A percentile compares a stretch with the other conserved stretches of the same genome.
phyloP scores from a whole-genome alignment of 2,888 invertebrate species.

The Nomada flava region DNA sequence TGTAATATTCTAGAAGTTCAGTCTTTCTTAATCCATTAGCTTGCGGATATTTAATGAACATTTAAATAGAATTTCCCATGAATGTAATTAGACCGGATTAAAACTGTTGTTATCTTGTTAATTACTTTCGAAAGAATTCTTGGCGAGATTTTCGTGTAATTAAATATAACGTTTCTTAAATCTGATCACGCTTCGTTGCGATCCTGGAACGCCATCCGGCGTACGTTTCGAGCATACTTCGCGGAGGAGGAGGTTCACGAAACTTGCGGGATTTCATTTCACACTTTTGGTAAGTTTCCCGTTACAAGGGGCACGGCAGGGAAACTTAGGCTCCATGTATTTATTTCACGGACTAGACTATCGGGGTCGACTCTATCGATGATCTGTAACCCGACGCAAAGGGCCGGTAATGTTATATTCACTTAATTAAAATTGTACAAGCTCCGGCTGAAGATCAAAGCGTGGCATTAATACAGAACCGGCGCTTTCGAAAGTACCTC shows the following conservation, averaged over 20 bases:
- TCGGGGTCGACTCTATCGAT: background rate
- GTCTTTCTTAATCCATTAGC: conserved; percentile 12
- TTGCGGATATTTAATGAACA: background rate
- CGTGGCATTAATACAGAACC: background rate
- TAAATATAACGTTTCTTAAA: conserved; percentile 7
- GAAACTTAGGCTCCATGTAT: background rate
- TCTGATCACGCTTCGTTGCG: conserved; percentile 4
- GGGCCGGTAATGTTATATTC: conserved; percentile 6
- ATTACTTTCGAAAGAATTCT: background rate
- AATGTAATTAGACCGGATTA: background rate
- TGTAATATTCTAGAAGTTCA: no score
- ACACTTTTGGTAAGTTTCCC: conserved; percentile 14
- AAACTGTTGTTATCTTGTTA: background rate
- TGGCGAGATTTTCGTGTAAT: background rate
- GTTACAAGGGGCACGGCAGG: background rate
- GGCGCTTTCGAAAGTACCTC: conserved; percentile 7
- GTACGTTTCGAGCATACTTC: conserved; percentile 2
- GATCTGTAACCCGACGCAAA: conserved; percentile 7
- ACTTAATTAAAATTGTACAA: conserved; percentile 14
- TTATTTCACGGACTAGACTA: background rate
- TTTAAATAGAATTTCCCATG: background rate
- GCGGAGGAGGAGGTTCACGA: background rate
- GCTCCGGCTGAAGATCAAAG: conserved; percentile 6
- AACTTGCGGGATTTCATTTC: conserved; percentile 1
- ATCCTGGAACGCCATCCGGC: background rate